Percentiles rank a stretch among this genome's conserved stretches.
Evolutionary conservation across 2,797 vertebrate genomes (phyloP).

Genomic region (Lutjanus campechanus): DNA sequence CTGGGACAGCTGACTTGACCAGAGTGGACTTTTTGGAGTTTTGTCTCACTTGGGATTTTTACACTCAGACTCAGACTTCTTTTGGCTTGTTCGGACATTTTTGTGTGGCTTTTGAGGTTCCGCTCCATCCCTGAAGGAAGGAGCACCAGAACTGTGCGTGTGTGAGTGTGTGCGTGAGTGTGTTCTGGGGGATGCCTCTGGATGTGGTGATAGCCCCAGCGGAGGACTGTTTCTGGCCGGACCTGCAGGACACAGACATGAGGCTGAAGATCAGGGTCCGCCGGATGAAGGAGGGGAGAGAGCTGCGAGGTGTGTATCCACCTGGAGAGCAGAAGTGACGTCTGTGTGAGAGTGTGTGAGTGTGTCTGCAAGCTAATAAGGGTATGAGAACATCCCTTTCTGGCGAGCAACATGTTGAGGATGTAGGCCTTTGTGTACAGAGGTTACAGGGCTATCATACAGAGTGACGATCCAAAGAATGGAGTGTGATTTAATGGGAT

Average conservation of each 20-base stretch:
- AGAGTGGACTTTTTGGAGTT: conserved; percentile 44
- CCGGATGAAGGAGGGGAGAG: conserved; percentile 92
- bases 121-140: conserved; percentile 49
- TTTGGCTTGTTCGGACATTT: conserved; percentile 43
- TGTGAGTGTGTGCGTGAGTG: conserved; percentile 37
- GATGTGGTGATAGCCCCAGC: conserved; percentile 89
- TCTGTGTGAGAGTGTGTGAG: conserved; percentile 18
- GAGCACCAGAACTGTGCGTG: conserved; percentile 40
- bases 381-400: conserved; percentile 17
- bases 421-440: conserved; percentile 23
- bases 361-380: conserved; percentile 3
- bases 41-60: conserved; percentile 52
- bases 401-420: conserved; percentile 2
- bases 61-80: conserved; percentile 50
- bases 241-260: conserved; percentile 90
- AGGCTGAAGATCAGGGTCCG: conserved; percentile 94
- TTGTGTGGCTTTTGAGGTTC: conserved; percentile 23
- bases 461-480: neutral
- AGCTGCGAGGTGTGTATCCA: conserved; percentile 90
- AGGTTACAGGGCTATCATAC: conserved; percentile 8
- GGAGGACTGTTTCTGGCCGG: conserved; percentile 90
- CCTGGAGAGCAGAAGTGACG: conserved; percentile 46
- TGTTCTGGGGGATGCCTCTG: conserved; percentile 87
- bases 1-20: conserved; percentile 38
- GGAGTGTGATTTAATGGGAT: neutral